Percentiles rank a stretch among this genome's conserved stretches.
Conservation (phyloP, 1,140 invertebrate genomes). For the Hestina assimilis region DNA sequence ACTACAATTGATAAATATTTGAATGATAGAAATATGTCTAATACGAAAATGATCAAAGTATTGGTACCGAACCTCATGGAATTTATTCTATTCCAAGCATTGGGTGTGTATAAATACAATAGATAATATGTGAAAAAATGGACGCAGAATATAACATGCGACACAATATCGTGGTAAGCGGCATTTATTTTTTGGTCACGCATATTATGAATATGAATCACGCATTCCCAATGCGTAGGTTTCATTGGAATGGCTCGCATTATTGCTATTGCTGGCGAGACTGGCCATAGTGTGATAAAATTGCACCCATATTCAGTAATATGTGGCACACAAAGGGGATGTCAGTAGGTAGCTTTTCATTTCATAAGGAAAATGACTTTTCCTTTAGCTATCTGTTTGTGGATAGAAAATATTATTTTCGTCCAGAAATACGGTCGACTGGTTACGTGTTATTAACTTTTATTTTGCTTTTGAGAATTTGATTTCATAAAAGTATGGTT, state of each 20-base stretch:
- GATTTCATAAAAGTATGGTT: not conserved
- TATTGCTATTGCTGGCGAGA: conserved; percentile 17
- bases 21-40: no score
- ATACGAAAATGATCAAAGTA: no score
- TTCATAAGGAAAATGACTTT: not conserved
- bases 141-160: no score
- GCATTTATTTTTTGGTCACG: no score
- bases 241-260: conserved; percentile 15
- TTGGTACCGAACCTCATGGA: no score
- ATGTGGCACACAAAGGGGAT: conserved; percentile 6
- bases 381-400: not conserved
- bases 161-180: no score
- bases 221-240: conserved; percentile 1
- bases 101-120: no score
- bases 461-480: not conserved
- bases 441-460: not conserved
- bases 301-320: conserved; percentile 23
- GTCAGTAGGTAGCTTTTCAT: not conserved
- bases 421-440: not conserved
- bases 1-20: no score
- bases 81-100: no score
- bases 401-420: not conserved
- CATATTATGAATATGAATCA: conserved; percentile 9
- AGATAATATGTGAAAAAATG: no score
- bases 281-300: conserved; percentile 21